Conservation (phyloP, 2,797 vertebrate species). For the Danio aesculapii region DNA sequence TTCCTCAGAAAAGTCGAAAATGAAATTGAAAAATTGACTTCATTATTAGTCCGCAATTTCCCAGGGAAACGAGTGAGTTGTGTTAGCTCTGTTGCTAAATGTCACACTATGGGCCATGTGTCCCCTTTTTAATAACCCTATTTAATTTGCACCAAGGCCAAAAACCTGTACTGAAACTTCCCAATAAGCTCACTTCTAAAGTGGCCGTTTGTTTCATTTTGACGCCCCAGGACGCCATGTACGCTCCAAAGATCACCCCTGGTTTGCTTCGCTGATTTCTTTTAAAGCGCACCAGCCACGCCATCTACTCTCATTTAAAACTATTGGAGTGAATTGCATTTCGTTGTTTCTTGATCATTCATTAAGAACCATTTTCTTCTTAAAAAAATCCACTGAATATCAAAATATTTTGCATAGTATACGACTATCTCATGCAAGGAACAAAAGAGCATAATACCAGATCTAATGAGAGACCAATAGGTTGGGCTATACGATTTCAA, state of each 20-base stretch:
- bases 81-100: constrained; percentile 14
- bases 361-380: neutral
- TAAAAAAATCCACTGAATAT: neutral
- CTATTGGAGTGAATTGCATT: constrained; percentile 21
- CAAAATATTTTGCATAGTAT: neutral
- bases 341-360: neutral
- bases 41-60: constrained; percentile 7
- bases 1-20: constrained; percentile 9
- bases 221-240: constrained; percentile 48
- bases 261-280: constrained; percentile 61
- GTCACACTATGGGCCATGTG: neutral
- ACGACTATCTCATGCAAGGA: neutral
- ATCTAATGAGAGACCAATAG: neutral
- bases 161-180: constrained; percentile 26
- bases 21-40: neutral
- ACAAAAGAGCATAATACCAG: neutral
- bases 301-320: neutral
- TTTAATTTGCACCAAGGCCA: constrained; percentile 1
- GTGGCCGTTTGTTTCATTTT: constrained; percentile 45
- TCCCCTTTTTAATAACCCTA: neutral
- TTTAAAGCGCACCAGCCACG: constrained; percentile 57
- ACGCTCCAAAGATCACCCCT: constrained; percentile 42
- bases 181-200: constrained; percentile 27
- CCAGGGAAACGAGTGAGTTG: neutral
- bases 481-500: neutral